Percentiles rank a stretch among this genome's conserved stretches.
Conservation (phyloP, 2,113 vertebrate genomes). For the Hemicordylus capensis region DNA sequence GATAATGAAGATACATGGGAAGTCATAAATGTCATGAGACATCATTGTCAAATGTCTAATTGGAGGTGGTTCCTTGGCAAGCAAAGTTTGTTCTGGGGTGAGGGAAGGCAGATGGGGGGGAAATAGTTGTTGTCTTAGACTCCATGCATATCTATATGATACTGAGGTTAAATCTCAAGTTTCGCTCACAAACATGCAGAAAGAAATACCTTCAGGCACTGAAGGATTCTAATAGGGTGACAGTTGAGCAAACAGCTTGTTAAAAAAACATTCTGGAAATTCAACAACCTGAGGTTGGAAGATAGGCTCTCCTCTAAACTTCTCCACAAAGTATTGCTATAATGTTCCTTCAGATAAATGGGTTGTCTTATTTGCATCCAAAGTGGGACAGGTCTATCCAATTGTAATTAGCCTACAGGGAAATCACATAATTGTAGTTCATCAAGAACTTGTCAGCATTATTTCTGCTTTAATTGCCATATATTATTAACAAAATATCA, state of each 20-base stretch:
- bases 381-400: conserved; percentile 20
- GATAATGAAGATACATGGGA: neutral
- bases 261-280: conserved; percentile 32
- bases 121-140: conserved; percentile 40
- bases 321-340: neutral
- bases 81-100: conserved; percentile 20
- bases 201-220: conserved; percentile 46
- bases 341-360: conserved; percentile 40
- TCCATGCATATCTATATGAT: neutral
- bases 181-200: conserved; percentile 27
- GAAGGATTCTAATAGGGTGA: conserved; percentile 45
- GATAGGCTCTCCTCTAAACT: neutral
- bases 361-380: conserved; percentile 42
- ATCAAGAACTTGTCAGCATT: conserved; percentile 44
- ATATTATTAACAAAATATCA: conserved; percentile 27
- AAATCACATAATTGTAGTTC: conserved; percentile 30
- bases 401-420: conserved; percentile 26
- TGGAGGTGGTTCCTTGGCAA: neutral
- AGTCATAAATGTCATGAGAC: conserved; percentile 39
- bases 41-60: conserved; percentile 13
- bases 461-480: conserved; percentile 43
- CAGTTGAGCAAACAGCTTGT: conserved; percentile 46
- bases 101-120: neutral
- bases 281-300: neutral
- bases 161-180: conserved; percentile 20